Conservation (phyloP, 2,797 vertebrate genomes). For the Apogon talboti region DNA sequence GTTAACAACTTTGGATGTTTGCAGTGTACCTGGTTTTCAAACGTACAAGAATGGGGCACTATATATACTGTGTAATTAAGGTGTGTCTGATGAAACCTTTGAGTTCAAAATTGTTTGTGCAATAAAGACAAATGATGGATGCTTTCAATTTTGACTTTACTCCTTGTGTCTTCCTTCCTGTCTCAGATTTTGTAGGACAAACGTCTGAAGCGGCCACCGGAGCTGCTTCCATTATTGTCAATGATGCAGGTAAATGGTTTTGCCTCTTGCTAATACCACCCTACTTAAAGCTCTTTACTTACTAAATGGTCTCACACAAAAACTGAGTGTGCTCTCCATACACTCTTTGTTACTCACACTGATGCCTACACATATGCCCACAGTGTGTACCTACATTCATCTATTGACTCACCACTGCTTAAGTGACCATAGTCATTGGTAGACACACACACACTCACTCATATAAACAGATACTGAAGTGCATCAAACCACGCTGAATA, state of each 20-base stretch:
- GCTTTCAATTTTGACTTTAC: conserved; percentile 23
- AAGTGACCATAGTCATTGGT: conserved; percentile 20
- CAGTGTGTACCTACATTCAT: conserved; percentile 11
- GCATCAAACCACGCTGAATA: conserved; percentile 33
- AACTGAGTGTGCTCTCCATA: conserved; percentile 11
- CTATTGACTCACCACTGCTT: conserved; percentile 27
- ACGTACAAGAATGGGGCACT: background rate
- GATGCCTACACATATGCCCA: conserved; percentile 4
- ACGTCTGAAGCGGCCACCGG: conserved; percentile 91
- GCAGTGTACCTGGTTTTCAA: background rate
- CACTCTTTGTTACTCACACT: conserved; percentile 9
- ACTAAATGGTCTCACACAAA: conserved; percentile 23
- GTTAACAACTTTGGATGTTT: conserved; percentile 9
- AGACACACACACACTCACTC: conserved; percentile 15
- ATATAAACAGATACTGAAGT: conserved; percentile 26
- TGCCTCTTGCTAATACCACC: background rate
- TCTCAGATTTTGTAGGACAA: conserved; percentile 91
- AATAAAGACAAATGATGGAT: conserved; percentile 19
- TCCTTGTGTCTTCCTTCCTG: conserved; percentile 46
- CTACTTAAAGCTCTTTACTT: conserved; percentile 51
- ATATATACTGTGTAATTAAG: conserved; percentile 17
- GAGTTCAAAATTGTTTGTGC: background rate
- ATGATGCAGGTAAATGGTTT: conserved; percentile 88
- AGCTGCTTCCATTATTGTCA: conserved; percentile 93
- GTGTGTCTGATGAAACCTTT: conserved; percentile 5